Evolutionary conservation across 1,140 invertebrate species (phyloP), one percentile per base, ranked within the genome.

Genomic region (Apis mellifera): DNA sequence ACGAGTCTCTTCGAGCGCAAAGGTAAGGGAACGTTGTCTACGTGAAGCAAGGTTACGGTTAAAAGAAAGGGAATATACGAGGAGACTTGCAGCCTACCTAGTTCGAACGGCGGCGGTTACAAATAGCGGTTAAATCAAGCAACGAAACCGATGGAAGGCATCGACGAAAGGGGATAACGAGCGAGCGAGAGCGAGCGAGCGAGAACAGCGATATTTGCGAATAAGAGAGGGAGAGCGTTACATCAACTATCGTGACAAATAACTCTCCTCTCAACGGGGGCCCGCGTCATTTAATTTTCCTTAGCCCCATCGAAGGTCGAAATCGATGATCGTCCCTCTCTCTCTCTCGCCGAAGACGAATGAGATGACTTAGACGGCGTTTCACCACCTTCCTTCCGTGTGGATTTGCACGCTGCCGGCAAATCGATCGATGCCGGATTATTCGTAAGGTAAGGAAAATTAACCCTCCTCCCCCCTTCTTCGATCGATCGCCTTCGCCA

Each of bases 281-380:
- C 92, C 92, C 92, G 92, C 92, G 93, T 94, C 93, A 94, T 94
- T 94, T 94, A 94, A 94, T 94, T 94, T 94, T 93, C 93, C 93
- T 94, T 93, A 93, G 89, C 87, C 89, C 86, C 79, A 88, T 89
- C 84, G 32, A 42, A 42, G 32, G 87, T 86, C 88, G 87, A 89
- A 94, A 94, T 93, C 93, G 93, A 94, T 94, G 93, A 93, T 93
- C 92, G 92, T 84, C 90, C 91, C 90, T 91, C 90, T 87, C 89
- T 32, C 91, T 92, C 92, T 93, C 91, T 93, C 91, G 92, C 90
- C 89, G 91, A 92, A 94, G 92, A 94, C 90, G 91, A 93, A 94
- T 94, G 91, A 90, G 89, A 93, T 91, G 92, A 92, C 91, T 94
- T 91, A 93, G 91, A 89, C 89, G 87, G 83, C 89, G 90, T 92